Percentiles rank a stretch among this genome's conserved stretches.
Conservation (phyloP, 2,113 vertebrate species). For the Oreochromis tanganicae region DNA sequence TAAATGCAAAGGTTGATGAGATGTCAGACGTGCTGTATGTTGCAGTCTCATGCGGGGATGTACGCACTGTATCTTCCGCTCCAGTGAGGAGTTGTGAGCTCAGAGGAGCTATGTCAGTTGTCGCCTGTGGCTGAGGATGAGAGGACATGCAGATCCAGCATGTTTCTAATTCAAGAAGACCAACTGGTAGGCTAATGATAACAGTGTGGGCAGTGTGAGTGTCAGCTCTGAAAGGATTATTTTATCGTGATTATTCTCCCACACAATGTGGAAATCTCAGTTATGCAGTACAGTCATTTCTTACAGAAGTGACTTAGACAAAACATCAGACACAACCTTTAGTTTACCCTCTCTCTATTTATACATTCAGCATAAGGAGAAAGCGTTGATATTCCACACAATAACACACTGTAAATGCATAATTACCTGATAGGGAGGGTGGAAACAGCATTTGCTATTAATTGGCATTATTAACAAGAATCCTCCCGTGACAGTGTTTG, state of each 20-base stretch:
- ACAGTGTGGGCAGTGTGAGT: constrained; percentile 21
- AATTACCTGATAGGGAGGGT: neutral
- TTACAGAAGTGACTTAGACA: neutral
- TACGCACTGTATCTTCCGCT: neutral
- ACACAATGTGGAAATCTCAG: neutral
- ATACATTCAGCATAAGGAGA: neutral
- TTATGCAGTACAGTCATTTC: neutral
- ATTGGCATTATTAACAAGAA: neutral
- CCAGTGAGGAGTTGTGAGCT: constrained; percentile 20
- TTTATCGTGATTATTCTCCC: neutral
- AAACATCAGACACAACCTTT: neutral
- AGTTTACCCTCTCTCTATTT: neutral
- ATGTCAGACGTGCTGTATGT: neutral
- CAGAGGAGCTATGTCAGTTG: neutral
- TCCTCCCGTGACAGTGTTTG: neutral
- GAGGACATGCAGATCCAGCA: constrained; percentile 10
- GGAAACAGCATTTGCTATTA: neutral
- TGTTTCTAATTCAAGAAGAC: constrained; percentile 36
- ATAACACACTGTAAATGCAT: neutral
- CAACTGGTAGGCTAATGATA: constrained; percentile 1
- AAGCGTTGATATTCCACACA: neutral
- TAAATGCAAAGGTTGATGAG: neutral
- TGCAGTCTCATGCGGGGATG: neutral
- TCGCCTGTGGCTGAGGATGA: constrained; percentile 19
- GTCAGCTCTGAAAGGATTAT: neutral